Conservation (phyloP, 37 sponge, comb jelly and placozoan species). For the Amphimedon queenslandica region DNA sequence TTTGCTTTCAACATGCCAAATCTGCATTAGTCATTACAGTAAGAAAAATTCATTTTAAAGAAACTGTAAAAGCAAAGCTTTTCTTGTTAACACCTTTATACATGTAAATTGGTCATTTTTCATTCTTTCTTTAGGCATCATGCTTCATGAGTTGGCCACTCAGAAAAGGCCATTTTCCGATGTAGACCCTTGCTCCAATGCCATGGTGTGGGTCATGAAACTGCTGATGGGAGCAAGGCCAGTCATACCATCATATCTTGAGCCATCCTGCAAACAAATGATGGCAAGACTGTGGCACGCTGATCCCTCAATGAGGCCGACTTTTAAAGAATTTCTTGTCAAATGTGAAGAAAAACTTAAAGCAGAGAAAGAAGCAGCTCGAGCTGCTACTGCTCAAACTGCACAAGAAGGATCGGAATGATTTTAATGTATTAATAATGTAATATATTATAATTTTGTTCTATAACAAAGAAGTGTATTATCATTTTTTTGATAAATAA, state of each 20-base stretch:
- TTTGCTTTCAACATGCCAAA: too few relatives aligned
- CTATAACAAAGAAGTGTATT: too few relatives aligned
- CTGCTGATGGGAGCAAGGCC: constrained; percentile 56
- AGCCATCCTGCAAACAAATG: not conserved
- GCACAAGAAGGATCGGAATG: too few relatives aligned
- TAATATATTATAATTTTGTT: too few relatives aligned
- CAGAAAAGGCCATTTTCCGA: constrained; percentile 25
- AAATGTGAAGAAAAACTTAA: not conserved
- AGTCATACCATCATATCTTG: constrained; percentile 1
- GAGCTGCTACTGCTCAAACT: too few relatives aligned
- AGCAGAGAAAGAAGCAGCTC: not conserved
- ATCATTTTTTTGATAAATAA: too few relatives aligned
- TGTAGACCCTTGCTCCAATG: not conserved
- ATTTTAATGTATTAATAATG: too few relatives aligned
- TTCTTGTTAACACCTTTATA: too few relatives aligned
- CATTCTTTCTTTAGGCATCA: constrained; percentile 22
- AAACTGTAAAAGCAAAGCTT: too few relatives aligned
- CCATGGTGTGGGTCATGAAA: constrained; percentile 21
- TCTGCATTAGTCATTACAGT: too few relatives aligned
- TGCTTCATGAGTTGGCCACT: constrained; percentile 50
- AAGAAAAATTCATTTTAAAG: too few relatives aligned
- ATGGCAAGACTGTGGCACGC: constrained; percentile 38
- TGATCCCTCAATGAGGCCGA: constrained; percentile 41
- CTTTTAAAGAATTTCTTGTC: constrained; percentile 4
- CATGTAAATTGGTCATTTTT: not conserved